Evolutionary conservation across 2,888 invertebrate species (phyloP).

Genomic region (Drosophila diplacantha): DNA sequence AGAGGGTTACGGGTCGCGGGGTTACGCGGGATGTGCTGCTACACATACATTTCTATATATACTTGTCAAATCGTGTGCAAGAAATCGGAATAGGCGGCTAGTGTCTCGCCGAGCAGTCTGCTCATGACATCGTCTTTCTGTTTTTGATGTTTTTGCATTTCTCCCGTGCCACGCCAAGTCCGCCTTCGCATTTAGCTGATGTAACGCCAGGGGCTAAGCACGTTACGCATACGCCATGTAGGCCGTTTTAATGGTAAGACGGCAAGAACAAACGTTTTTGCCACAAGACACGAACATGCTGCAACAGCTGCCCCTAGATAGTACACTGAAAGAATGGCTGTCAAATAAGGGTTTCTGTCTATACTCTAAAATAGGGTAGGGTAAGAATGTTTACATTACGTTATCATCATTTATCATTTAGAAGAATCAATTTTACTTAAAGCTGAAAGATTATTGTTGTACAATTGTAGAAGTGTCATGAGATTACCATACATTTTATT

Average conservation of each 20-base stretch:
- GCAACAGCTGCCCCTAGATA: slow-evolving; percentile 25
- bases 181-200: slow-evolving; percentile 12
- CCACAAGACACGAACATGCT: slow-evolving; percentile 15
- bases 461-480: not conserved
- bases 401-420: not conserved
- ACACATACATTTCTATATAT: not conserved
- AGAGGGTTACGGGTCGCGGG: not conserved
- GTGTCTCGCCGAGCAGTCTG: slow-evolving; percentile 11
- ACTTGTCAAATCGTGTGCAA: slow-evolving; percentile 13
- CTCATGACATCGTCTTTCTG: slow-evolving; percentile 9
- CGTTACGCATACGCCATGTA: slow-evolving; percentile 49
- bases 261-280: slow-evolving; percentile 25
- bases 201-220: slow-evolving; percentile 20
- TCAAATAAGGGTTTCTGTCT: no score
- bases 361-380: no score
- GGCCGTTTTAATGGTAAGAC: slow-evolving; percentile 28
- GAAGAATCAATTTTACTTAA: not conserved
- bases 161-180: not conserved
- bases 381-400: no score
- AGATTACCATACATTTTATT: no score
- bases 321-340: not conserved
- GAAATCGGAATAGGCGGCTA: slow-evolving; percentile 5
- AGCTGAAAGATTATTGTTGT: not conserved
- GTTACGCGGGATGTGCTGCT: not conserved
- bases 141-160: slow-evolving; percentile 6